phyloP scores from a whole-genome alignment of 2,888 invertebrate genomes.

The Spodoptera littoralis region DNA sequence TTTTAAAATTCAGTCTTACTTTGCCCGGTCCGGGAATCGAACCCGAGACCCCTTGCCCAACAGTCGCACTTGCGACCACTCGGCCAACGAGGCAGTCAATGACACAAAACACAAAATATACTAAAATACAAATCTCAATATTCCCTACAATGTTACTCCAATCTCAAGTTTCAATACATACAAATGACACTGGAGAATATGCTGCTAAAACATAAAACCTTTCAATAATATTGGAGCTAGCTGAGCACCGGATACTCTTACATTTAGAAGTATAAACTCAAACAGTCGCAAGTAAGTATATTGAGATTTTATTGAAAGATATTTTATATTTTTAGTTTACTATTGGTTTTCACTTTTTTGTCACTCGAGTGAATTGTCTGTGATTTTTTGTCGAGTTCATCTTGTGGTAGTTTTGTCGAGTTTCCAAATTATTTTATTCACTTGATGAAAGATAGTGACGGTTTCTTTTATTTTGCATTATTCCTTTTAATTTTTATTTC shows the following conservation, averaged over 20 bases:
- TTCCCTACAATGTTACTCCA: slow-evolving; percentile 12
- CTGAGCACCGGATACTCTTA: slow-evolving; percentile 55
- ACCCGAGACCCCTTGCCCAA: too few relatives aligned
- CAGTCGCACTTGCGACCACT: too few relatives aligned
- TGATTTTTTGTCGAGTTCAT: too few relatives aligned
- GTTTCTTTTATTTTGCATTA: too few relatives aligned
- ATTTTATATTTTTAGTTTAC: slow-evolving; percentile 43
- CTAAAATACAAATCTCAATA: slow-evolving; percentile 1
- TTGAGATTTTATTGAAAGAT: slow-evolving; percentile 72
- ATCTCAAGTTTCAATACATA: slow-evolving; percentile 3
- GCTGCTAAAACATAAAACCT: slow-evolving; percentile 55
- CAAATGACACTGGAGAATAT: slow-evolving; percentile 13
- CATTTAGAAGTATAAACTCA: slow-evolving; percentile 63
- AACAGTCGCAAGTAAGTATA: slow-evolving; percentile 69
- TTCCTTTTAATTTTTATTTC: too few relatives aligned
- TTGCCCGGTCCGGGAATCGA: too few relatives aligned
- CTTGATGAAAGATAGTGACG: too few relatives aligned
- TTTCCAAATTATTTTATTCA: too few relatives aligned
- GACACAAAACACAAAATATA: too few relatives aligned
- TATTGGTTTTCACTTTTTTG: slow-evolving; percentile 12
- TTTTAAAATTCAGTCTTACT: too few relatives aligned
- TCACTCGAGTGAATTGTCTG: not conserved
- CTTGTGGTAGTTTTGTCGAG: too few relatives aligned
- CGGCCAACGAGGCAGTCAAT: too few relatives aligned
- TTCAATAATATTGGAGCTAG: slow-evolving; percentile 70